Percentiles rank a stretch among this genome's conserved stretches.
Conservation (phyloP, 1,140 invertebrate genomes). For the Pogonognathellus flavescens region DNA sequence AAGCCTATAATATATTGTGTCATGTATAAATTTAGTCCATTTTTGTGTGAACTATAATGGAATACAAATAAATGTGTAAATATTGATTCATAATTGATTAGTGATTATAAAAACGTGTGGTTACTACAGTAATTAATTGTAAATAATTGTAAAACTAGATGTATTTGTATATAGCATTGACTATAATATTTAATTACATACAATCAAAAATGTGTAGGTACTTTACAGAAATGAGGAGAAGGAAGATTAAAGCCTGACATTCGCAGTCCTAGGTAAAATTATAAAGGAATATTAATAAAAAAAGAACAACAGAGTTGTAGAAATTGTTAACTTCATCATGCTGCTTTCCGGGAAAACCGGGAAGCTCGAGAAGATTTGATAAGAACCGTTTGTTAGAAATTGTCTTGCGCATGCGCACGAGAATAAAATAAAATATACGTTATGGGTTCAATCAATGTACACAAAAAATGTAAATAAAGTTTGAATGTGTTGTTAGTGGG, state of each 20-base stretch:
- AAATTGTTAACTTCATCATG: too few relatives aligned
- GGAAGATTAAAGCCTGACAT: conserved; percentile 42
- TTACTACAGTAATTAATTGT: too few relatives aligned
- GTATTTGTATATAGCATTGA: not conserved
- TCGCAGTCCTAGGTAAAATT: not conserved
- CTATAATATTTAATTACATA: not conserved
- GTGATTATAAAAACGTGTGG: too few relatives aligned
- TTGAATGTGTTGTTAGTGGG: not conserved
- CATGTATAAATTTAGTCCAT: not conserved
- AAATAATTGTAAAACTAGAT: not conserved
- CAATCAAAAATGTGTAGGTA: not conserved
- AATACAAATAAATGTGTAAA: conserved; percentile 20
- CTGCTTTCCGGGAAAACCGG: too few relatives aligned
- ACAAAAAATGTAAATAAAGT: too few relatives aligned
- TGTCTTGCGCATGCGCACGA: too few relatives aligned
- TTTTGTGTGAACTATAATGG: not conserved
- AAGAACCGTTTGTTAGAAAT: too few relatives aligned
- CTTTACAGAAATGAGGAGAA: conserved; percentile 20
- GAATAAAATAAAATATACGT: too few relatives aligned
- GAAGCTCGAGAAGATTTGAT: too few relatives aligned
- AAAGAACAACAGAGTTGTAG: not conserved
- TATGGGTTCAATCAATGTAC: too few relatives aligned
- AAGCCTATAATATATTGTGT: too few relatives aligned
- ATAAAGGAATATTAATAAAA: not conserved
- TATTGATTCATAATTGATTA: too few relatives aligned